A percentile compares a stretch with the other conserved stretches of the same genome.
Conservation (phyloP, 2,888 invertebrate genomes). For the Amiota minor region DNA sequence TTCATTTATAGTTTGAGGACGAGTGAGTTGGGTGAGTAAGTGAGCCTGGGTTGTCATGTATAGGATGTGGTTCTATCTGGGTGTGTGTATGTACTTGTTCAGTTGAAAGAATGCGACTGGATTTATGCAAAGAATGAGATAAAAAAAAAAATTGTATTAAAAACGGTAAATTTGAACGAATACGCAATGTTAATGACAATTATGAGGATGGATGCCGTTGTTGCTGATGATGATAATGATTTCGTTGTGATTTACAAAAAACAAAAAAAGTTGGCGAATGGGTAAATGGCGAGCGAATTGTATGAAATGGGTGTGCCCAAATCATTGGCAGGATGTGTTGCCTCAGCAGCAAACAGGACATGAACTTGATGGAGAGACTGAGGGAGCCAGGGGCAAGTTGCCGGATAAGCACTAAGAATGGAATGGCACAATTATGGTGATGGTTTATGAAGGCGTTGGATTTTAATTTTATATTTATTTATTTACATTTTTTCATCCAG, state of each 20-base stretch:
- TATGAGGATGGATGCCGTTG: conserved; percentile 2
- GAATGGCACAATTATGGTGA: conserved; percentile 34
- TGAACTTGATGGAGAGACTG: conserved; percentile 22
- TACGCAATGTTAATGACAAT: no score
- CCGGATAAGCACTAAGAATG: background rate
- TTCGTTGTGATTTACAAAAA: conserved; percentile 28
- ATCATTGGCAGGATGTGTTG: background rate
- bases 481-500: conserved; percentile 7
- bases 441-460: conserved; percentile 62
- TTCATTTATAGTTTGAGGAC: conserved; percentile 30
- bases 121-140: conserved; percentile 16
- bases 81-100: conserved; percentile 1
- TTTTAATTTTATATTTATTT: conserved; percentile 56
- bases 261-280: background rate
- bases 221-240: conserved; percentile 29
- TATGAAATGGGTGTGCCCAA: no score
- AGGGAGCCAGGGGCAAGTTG: conserved; percentile 21
- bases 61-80: conserved; percentile 12
- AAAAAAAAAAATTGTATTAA: no score
- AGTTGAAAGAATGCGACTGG: background rate
- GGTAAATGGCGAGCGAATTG: no score
- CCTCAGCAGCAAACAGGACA: background rate
- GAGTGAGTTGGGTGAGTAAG: conserved; percentile 2
- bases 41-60: conserved; percentile 12
- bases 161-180: background rate